Conservation (phyloP, 2,113 vertebrate genomes). For the Pseudorhombus dupliciocellatus region DNA sequence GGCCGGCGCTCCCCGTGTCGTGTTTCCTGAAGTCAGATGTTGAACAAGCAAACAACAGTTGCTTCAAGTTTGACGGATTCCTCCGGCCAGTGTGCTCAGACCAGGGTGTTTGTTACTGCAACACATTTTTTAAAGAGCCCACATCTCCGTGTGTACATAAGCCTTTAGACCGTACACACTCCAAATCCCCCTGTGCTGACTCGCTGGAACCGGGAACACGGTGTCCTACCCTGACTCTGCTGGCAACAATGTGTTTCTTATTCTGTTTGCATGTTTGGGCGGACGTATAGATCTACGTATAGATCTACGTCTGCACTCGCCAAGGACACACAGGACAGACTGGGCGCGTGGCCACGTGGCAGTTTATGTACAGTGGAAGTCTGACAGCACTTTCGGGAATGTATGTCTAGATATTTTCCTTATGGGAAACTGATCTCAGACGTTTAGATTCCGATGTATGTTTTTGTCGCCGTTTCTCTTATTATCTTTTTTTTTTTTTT, state of each 20-base stretch:
- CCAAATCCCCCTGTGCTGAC: slow-evolving; percentile 23
- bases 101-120: not conserved
- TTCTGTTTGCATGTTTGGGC: slow-evolving; percentile 27
- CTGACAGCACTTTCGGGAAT: not conserved
- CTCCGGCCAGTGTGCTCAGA: not conserved
- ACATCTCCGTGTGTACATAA: slow-evolving; percentile 2
- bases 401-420: not conserved
- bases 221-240: slow-evolving; percentile 35
- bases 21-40: not conserved
- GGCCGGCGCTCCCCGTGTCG: not conserved
- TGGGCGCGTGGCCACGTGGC: not conserved
- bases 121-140: not conserved
- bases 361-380: not conserved
- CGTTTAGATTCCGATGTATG: not conserved
- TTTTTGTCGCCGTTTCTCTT: not conserved
- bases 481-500: not conserved
- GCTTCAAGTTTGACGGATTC: not conserved
- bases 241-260: slow-evolving; percentile 30
- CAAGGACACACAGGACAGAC: slow-evolving; percentile 19
- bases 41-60: not conserved
- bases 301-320: not conserved
- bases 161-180: slow-evolving; percentile 23
- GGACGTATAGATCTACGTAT: slow-evolving; percentile 14
- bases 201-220: slow-evolving; percentile 28
- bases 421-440: not conserved